Percentiles rank a stretch among this genome's conserved stretches.
These are phyloP conservation scores for Delphinus delphis DNA, from an alignment of 2,113 vertebrate species.

Conservation along the genomic window DNA sequence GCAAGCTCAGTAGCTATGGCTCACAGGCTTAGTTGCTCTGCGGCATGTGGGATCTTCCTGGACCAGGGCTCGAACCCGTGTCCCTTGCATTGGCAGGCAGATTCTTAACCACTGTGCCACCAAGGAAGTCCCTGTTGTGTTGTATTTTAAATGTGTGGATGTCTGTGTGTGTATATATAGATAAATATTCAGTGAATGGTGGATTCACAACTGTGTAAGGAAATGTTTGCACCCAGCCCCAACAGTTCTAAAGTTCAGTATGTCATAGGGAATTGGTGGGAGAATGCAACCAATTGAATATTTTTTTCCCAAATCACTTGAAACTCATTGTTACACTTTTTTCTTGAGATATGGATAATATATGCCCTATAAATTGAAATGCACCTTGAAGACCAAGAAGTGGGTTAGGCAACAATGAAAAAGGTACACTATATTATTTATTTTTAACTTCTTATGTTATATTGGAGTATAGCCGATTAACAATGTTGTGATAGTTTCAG, in stretches of 20 bases:
- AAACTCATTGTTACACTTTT: neutral
- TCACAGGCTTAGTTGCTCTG: no score
- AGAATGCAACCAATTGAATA: neutral
- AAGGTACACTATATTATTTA: neutral
- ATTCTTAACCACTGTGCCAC: no score
- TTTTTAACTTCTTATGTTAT: no score
- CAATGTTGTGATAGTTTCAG: no score
- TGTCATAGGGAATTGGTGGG: neutral
- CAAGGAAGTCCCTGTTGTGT: neutral
- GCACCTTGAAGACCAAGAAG: neutral
- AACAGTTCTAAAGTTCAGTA: neutral
- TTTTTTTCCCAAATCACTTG: conserved; percentile 11
- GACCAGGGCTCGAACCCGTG: no score
- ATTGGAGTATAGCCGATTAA: no score
- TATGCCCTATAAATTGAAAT: neutral
- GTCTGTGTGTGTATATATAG: neutral
- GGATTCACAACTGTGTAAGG: neutral
- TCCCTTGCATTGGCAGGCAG: no score
- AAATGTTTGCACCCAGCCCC: neutral
- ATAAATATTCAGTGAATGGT: neutral
- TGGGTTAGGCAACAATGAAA: neutral
- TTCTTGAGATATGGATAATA: neutral
- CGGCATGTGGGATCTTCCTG: no score
- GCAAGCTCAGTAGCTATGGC: no score
- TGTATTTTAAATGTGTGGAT: conserved; percentile 32